Conservation (phyloP, 2,113 vertebrate species). For the Callopanchax toddi region DNA sequence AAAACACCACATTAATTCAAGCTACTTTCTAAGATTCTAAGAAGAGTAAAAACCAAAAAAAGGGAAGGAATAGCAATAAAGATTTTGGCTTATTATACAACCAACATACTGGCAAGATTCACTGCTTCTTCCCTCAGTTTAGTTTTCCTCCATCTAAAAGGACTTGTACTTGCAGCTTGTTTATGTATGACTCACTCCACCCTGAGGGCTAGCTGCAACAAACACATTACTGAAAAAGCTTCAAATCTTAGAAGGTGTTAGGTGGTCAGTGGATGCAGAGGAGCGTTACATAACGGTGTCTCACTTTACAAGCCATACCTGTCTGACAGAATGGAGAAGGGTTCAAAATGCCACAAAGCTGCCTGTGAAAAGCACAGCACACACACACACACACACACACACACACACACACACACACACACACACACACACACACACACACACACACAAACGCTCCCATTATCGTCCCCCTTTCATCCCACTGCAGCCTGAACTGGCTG, state of each 20-base stretch:
- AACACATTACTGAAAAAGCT: constrained; percentile 33
- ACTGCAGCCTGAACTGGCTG: constrained; percentile 12
- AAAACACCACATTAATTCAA: too few species aligned
- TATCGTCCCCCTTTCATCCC: constrained; percentile 29
- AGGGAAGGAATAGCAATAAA: too few species aligned
- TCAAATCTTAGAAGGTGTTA: constrained; percentile 30
- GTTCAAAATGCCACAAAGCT: constrained; percentile 25
- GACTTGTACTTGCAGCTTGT: not conserved
- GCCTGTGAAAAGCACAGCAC: not conserved
- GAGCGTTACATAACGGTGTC: constrained; percentile 24
- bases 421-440: constrained; percentile 11
- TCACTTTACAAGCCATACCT: constrained; percentile 44
- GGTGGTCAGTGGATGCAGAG: constrained; percentile 34
- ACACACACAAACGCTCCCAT: constrained; percentile 15
- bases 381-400: constrained; percentile 7
- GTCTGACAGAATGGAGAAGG: constrained; percentile 20
- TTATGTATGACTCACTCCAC: constrained; percentile 1
- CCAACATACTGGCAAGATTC: too few species aligned
- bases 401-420: constrained; percentile 16
- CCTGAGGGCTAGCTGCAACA: not conserved
- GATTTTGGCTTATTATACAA: too few species aligned
- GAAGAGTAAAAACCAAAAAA: too few species aligned
- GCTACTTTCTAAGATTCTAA: too few species aligned
- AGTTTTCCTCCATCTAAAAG: not conserved
- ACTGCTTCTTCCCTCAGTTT: too few species aligned